Conservation (phyloP, 2,113 vertebrate genomes). For the Sarotherodon lohbergeri region DNA sequence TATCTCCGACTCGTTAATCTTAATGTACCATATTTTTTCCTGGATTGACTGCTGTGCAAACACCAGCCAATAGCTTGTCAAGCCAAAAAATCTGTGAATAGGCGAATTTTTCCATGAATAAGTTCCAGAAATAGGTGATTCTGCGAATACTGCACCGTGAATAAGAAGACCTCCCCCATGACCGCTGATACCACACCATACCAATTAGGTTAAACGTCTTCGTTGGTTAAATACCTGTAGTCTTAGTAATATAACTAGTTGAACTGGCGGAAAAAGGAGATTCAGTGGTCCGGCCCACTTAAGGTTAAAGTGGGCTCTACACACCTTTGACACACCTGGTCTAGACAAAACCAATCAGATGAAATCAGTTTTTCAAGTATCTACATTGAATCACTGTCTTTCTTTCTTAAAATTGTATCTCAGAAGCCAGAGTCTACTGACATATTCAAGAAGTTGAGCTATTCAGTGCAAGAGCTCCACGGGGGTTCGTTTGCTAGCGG, state of each 20-base stretch:
- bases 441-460: background rate
- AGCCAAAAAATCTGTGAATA: background rate
- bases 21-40: background rate
- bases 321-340: background rate
- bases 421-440: background rate
- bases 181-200: background rate
- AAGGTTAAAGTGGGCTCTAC: background rate
- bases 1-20: background rate
- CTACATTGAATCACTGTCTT: background rate
- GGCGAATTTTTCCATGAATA: accelerated
- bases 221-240: background rate
- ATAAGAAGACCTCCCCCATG: background rate
- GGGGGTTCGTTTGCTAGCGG: background rate
- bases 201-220: background rate
- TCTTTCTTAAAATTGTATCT: background rate
- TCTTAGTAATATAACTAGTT: background rate
- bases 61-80: accelerated
- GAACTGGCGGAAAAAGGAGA: background rate
- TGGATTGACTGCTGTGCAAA: background rate
- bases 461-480: background rate
- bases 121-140: background rate
- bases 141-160: background rate
- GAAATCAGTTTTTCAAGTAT: background rate
- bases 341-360: background rate
- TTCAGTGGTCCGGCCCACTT: background rate